A percentile compares a stretch with the other conserved stretches of the same genome.
phyloP scores from a whole-genome alignment of 2,888 invertebrate species.

The Troides aeacus region DNA sequence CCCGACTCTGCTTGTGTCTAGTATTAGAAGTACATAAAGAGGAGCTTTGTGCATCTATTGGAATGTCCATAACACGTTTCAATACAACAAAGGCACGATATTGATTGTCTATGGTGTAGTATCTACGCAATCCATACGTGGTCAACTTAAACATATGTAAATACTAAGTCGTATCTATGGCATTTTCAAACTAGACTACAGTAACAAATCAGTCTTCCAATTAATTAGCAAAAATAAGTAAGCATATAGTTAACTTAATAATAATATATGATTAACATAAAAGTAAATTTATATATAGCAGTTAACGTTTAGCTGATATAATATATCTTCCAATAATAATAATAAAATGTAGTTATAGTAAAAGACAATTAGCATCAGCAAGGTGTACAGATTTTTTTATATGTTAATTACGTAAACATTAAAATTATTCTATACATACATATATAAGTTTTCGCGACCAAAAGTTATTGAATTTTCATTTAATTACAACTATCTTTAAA shows the following conservation, averaged over 20 bases:
- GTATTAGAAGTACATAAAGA: slow-evolving; percentile 42
- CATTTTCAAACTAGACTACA: slow-evolving; percentile 80
- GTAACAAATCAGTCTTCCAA: slow-evolving; percentile 80
- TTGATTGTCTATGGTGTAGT: slow-evolving; percentile 60
- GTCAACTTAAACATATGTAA: slow-evolving; percentile 59
- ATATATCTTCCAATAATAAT: slow-evolving; percentile 32
- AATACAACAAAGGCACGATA: slow-evolving; percentile 76
- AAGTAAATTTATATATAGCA: slow-evolving; percentile 36
- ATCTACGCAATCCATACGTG: slow-evolving; percentile 63
- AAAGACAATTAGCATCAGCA: slow-evolving; percentile 2
- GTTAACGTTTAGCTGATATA: slow-evolving; percentile 35
- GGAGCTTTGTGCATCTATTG: slow-evolving; percentile 66
- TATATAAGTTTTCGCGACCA: slow-evolving; percentile 46
- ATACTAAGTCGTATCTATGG: slow-evolving; percentile 74
- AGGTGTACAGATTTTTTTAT: slow-evolving; percentile 3
- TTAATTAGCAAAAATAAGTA: slow-evolving; percentile 70
- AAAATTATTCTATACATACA: slow-evolving; percentile 19
- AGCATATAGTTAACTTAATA: slow-evolving; percentile 56
- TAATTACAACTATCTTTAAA: slow-evolving; percentile 47
- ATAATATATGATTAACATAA: slow-evolving; percentile 49
- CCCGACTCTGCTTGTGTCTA: slow-evolving; percentile 30
- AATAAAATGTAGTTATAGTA: slow-evolving; percentile 20
- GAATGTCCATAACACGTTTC: slow-evolving; percentile 60
- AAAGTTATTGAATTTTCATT: slow-evolving; percentile 36
- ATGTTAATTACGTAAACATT: slow-evolving; percentile 1